A percentile compares a stretch with the other conserved stretches of the same genome.
Conservation (phyloP, 2,888 invertebrate genomes). For the Actias luna region DNA sequence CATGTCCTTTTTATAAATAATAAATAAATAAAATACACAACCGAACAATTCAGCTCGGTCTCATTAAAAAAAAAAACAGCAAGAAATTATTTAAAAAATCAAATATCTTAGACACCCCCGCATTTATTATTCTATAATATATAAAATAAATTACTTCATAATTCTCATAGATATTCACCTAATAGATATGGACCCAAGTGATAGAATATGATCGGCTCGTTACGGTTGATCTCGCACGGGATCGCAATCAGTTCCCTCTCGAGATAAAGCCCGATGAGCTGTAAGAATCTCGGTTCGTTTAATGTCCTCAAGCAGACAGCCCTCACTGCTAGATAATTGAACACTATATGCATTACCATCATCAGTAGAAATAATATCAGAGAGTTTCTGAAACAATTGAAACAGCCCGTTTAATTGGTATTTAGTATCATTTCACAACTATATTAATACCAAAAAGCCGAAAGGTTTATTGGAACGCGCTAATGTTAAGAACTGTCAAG, state of each 20-base stretch:
- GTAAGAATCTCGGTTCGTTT: constrained; percentile 89
- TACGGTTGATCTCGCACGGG: constrained; percentile 85
- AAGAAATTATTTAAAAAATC: background rate
- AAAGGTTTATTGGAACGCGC: too few relatives aligned
- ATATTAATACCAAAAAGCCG: too few relatives aligned
- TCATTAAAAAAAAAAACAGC: too few relatives aligned
- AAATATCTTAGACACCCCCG: too few relatives aligned
- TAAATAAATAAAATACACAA: too few relatives aligned
- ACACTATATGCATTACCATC: constrained; percentile 89
- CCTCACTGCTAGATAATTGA: constrained; percentile 94
- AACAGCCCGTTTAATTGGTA: background rate
- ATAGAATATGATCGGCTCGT: constrained; percentile 81
- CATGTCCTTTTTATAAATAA: too few relatives aligned
- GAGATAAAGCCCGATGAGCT: constrained; percentile 86
- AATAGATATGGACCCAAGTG: constrained; percentile 47
- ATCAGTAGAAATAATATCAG: constrained; percentile 88
- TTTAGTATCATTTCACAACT: background rate
- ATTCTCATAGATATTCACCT: constrained; percentile 44
- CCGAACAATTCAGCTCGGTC: too few relatives aligned
- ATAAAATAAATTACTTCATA: too few relatives aligned
- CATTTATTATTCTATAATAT: too few relatives aligned
- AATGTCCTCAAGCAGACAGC: constrained; percentile 90
- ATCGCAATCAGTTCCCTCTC: constrained; percentile 81
- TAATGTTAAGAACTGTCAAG: too few relatives aligned
- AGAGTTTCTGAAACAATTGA: constrained; percentile 80